Base-by-base conservation (phyloP, 2,888 invertebrate species). In the Thalpophila matura region DNA sequence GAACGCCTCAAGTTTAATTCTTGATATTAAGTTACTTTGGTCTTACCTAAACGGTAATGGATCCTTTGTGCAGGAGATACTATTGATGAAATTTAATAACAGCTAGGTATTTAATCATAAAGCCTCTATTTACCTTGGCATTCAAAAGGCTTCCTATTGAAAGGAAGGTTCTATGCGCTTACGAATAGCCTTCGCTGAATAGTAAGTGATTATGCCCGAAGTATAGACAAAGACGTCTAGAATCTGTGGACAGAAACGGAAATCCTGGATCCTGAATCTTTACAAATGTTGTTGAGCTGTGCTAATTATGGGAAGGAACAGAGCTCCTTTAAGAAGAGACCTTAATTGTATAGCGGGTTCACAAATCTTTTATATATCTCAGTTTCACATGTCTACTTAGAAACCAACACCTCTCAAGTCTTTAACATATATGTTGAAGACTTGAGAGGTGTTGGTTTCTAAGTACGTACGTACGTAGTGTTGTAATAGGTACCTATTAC, bases 61-160 rank as follows among this genome's bases (percentile, higher is more conserved):
- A 43, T 33, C 40, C 46, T 68, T 66, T 73, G 49, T 56, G n/a
- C 26, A 12, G 5, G 12, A 59, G 29, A 20, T 50, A 58, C 50
- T 37, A 38, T 55, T 38, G 74, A 69, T 50, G 45, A 54, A 42
- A 45, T 16, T 57, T 45, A 53, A 65, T 59, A 63, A 61, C 42
- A 29, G 35, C 27, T 33, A 58, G 55, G 58, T 56, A 59, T 64
- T 79, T 76, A 63, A 76, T 79, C 57, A 76, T 66, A 65, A 62
- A n/a, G n/a, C 43, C 50, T 50, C 22, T 61, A 51, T 57, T 68
- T 78, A 58, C 37, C 24, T 33, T 42, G 26, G 10, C 38, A 42
- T 62, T 79, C 49, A 59, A 76, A 37, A 59, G 63, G 31, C n/a
- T 47, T 62, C 14, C n/a, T 16, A 18, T 9, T 69, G 35, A 71